Conservation (phyloP, 2,113 vertebrate genomes). For the Prochilodus magdalenae region DNA sequence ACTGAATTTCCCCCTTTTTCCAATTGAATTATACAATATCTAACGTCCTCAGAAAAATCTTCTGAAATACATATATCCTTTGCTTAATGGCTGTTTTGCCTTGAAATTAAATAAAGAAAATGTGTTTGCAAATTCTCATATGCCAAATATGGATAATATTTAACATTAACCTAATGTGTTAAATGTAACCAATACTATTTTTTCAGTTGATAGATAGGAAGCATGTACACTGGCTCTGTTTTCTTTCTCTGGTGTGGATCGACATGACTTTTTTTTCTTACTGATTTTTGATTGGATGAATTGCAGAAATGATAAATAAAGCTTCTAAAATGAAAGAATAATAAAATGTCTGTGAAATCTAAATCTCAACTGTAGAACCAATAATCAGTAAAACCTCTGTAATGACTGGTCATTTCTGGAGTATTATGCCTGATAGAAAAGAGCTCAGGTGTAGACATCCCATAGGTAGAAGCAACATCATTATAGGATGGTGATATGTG, state of each 20-base stretch:
- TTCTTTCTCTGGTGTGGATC: neutral
- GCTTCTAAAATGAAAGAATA: too few species aligned
- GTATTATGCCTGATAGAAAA: neutral
- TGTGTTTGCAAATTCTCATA: too few species aligned
- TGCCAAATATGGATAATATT: too few species aligned
- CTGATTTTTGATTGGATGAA: neutral
- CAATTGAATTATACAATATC: too few species aligned
- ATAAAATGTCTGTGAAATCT: neutral
- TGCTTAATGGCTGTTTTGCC: too few species aligned
- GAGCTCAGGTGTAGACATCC: neutral
- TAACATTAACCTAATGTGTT: neutral
- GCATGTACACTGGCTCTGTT: neutral
- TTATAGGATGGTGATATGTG: constrained; percentile 55
- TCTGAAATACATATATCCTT: too few species aligned
- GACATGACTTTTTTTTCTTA: neutral
- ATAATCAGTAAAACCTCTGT: neutral
- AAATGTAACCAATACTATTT: neutral
- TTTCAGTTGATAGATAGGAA: neutral
- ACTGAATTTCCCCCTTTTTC: too few species aligned
- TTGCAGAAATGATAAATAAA: neutral
- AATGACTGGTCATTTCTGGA: neutral
- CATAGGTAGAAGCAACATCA: neutral
- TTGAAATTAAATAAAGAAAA: too few species aligned
- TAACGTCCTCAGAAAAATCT: too few species aligned
- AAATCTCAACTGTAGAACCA: neutral